These are phyloP conservation scores for Pristionchus maxplancki DNA, from an alignment of 2,888 invertebrate species.

Conservation along the genomic window DNA sequence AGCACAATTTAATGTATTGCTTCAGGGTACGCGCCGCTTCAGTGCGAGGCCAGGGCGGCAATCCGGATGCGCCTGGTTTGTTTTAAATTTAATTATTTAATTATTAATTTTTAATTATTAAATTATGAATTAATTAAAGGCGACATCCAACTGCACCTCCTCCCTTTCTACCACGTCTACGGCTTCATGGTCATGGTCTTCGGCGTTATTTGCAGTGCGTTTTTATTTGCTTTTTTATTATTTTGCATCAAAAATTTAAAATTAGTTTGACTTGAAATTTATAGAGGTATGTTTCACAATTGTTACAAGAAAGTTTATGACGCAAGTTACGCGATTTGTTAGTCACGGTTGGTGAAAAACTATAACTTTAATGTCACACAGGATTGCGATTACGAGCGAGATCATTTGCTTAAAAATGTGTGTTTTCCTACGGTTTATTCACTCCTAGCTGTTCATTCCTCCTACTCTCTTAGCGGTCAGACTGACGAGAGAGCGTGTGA, in stretches of 20 bases:
- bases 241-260: neutral
- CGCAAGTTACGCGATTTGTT: too few species aligned
- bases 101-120: neutral
- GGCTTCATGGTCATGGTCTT: constrained; percentile 61
- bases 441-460: too few species aligned
- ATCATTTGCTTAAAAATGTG: too few species aligned
- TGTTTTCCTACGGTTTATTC: too few species aligned
- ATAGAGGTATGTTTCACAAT: too few species aligned
- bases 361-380: too few species aligned
- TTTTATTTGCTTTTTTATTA: neutral
- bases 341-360: too few species aligned
- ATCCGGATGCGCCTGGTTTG: neutral
- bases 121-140: neutral
- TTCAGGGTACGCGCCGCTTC: neutral
- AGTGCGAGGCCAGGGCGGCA: neutral
- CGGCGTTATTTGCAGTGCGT: constrained; percentile 61
- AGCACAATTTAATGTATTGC: neutral
- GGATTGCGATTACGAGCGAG: too few species aligned
- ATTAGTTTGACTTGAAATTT: neutral
- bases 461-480: too few species aligned
- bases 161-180: constrained; percentile 76
- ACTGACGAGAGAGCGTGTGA: too few species aligned
- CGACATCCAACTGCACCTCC: constrained; percentile 60
- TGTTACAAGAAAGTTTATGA: too few species aligned
- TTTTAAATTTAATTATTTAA: neutral